phyloP scores from a whole-genome alignment of 2,888 invertebrate species.

The Hypena proboscidalis region DNA sequence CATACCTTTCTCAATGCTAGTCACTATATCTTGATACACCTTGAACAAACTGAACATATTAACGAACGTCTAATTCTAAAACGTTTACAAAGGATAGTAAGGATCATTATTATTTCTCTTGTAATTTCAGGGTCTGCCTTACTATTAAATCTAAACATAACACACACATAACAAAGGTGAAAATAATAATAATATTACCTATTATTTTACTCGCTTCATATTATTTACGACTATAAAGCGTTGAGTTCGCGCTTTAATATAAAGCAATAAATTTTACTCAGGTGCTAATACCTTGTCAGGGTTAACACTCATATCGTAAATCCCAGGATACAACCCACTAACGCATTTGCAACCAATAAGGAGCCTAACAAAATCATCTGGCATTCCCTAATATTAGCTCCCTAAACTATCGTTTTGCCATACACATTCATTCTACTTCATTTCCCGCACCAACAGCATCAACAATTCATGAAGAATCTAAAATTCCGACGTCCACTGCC shows the following conservation, averaged over 20 bases:
- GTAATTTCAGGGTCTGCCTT: too few relatives aligned
- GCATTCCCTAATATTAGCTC: constrained; percentile 65
- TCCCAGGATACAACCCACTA: constrained; percentile 12
- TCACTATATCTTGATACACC: too few relatives aligned
- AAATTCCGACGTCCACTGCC: constrained; percentile 41
- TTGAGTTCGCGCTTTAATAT: background rate
- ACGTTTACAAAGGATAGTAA: too few relatives aligned
- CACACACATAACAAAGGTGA: too few relatives aligned
- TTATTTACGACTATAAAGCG: background rate
- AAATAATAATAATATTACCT: background rate
- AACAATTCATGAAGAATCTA: constrained; percentile 31
- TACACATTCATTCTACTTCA: constrained; percentile 48
- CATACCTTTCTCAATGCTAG: too few relatives aligned
- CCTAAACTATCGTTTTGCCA: constrained; percentile 64
- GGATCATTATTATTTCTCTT: too few relatives aligned
- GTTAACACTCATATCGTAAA: constrained; percentile 17
- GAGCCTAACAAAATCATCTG: constrained; percentile 55
- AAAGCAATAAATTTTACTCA: constrained; percentile 20
- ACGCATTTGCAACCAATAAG: constrained; percentile 55
- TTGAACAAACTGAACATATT: too few relatives aligned
- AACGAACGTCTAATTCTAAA: too few relatives aligned
- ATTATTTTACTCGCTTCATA: background rate
- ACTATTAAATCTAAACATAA: too few relatives aligned
- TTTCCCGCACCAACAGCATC: constrained; percentile 29
- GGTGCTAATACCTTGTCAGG: constrained; percentile 14